Evolutionary conservation across 2,888 invertebrate species (phyloP).

Genomic region (Lycophotia porphyrea): DNA sequence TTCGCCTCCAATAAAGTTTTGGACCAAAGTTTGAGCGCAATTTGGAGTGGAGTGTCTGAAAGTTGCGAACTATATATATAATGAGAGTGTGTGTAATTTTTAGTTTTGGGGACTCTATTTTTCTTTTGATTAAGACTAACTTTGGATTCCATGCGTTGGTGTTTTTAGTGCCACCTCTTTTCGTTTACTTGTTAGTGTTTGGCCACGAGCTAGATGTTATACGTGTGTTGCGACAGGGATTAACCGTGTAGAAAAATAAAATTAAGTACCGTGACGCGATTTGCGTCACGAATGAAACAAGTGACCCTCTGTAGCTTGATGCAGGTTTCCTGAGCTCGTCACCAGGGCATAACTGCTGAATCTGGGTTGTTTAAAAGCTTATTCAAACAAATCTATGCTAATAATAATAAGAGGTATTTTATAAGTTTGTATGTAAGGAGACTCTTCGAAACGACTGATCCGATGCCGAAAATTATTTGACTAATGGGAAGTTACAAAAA

Average conservation of each 20-base stretch:
- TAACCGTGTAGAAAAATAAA: not conserved
- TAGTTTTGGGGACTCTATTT: not conserved
- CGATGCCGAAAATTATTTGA: no score
- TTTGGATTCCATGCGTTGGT: not conserved
- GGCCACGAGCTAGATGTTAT: not conserved
- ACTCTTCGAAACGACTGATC: no score
- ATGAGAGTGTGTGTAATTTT: slow-evolving; percentile 25
- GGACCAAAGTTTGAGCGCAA: slow-evolving; percentile 43
- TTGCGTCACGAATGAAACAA: not conserved
- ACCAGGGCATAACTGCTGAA: not conserved
- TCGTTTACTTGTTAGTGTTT: not conserved
- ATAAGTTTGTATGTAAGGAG: no score
- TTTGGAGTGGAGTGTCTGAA: slow-evolving; percentile 37
- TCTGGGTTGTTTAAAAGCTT: not conserved
- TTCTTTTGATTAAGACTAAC: not conserved
- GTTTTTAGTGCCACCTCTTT: not conserved
- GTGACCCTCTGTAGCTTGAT: not conserved
- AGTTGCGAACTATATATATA: slow-evolving; percentile 32
- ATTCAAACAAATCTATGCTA: not conserved
- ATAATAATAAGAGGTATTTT: no score
- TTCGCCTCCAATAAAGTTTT: slow-evolving; percentile 45
- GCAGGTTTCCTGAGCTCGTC: not conserved
- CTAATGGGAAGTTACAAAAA: no score
- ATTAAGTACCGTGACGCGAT: not conserved
- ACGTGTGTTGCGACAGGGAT: not conserved